phyloP scores from a whole-genome alignment of 2,113 vertebrate genomes.

The Rhineura floridana region DNA sequence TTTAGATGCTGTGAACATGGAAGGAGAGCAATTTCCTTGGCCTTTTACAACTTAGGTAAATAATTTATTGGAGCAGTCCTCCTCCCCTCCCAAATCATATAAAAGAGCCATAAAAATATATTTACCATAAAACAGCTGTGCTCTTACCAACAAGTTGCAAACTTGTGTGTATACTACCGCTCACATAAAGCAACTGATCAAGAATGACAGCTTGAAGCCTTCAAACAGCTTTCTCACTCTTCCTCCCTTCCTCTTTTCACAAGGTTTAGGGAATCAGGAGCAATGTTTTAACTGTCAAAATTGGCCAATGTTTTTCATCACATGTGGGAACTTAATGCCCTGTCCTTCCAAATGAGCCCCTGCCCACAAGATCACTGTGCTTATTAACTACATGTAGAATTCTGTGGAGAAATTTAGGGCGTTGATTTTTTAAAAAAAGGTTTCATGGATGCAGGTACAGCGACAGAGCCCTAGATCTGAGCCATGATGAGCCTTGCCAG shows the following conservation, averaged over 20 bases:
- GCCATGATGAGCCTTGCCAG: background rate
- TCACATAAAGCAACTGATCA: constrained; percentile 65
- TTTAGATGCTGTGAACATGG: constrained; percentile 41
- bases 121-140: constrained; percentile 49
- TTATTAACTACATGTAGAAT: constrained; percentile 10
- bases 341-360: background rate
- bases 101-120: constrained; percentile 70
- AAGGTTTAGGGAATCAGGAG: background rate
- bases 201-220: constrained; percentile 67
- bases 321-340: constrained; percentile 20
- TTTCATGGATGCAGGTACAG: background rate
- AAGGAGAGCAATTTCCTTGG: constrained; percentile 63
- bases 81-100: constrained; percentile 54
- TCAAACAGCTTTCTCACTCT: constrained; percentile 65
- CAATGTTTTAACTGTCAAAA: background rate
- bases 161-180: constrained; percentile 65
- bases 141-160: constrained; percentile 61
- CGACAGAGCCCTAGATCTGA: background rate
- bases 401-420: background rate
- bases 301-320: background rate
- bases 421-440: background rate
- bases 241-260: constrained; percentile 29
- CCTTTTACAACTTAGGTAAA: constrained; percentile 69
- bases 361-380: background rate
- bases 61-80: constrained; percentile 69